Evolutionary conservation across 2,888 invertebrate genomes (phyloP).

Genomic region (Uloborus plumipes): DNA sequence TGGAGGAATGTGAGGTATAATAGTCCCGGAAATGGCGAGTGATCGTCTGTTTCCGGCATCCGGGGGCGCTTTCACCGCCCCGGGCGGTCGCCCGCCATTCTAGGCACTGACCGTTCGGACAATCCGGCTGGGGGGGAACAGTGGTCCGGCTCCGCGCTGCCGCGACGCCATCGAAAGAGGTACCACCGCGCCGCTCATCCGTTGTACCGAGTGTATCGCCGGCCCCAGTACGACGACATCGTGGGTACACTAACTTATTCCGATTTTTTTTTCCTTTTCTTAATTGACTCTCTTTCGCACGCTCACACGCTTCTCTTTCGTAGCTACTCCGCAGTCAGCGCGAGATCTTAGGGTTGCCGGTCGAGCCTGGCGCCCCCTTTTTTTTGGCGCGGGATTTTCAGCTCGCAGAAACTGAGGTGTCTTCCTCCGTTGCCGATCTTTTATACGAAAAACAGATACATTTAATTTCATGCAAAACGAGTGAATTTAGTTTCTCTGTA

Average conservation of each 20-base stretch:
- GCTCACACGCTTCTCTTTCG: constrained; percentile 39
- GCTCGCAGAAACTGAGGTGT: not conserved
- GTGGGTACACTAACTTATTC: not conserved
- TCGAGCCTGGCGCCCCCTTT: constrained; percentile 24
- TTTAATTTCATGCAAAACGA: no score
- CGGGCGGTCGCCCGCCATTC: not conserved
- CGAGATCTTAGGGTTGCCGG: constrained; percentile 34
- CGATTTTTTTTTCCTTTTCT: constrained; percentile 13
- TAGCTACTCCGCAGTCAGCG: constrained; percentile 61
- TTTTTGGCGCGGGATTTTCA: not conserved
- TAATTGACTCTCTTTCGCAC: constrained; percentile 46
- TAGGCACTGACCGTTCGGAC: constrained; percentile 25
- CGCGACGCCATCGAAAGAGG: no score
- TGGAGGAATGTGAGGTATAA: constrained; percentile 36
- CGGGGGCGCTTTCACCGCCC: not conserved
- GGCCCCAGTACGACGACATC: not conserved
- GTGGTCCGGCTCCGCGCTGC: no score
- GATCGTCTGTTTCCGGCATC: constrained; percentile 40
- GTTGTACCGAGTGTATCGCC: no score
- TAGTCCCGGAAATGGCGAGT: constrained; percentile 50
- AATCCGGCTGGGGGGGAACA: no score
- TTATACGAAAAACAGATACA: no score
- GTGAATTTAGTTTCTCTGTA: no score
- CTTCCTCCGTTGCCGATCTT: not conserved
- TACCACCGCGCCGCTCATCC: no score